A percentile compares a stretch with the other conserved stretches of the same genome.
Conservation (phyloP, 2,113 vertebrate species). For the Morphnarchus princeps region DNA sequence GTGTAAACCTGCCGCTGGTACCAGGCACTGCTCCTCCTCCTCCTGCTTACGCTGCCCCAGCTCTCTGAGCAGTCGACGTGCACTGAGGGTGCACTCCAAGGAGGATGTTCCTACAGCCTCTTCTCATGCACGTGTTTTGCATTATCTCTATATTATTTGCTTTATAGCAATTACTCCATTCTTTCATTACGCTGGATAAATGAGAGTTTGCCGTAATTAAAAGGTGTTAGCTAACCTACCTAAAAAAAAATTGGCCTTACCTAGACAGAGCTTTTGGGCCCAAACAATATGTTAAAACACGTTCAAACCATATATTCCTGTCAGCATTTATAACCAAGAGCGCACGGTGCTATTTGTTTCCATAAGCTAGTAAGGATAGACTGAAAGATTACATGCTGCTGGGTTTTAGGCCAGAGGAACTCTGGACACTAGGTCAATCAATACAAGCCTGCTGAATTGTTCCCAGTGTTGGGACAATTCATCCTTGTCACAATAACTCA, state of each 20-base stretch:
- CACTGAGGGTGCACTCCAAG: not conserved
- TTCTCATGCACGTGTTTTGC: not conserved
- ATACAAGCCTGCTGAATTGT: not conserved
- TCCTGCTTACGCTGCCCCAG: not conserved
- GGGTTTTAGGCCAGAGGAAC: not conserved
- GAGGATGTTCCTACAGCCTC: not conserved
- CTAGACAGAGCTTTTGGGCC: not conserved
- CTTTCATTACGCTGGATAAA: constrained; percentile 5
- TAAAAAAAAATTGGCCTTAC: not conserved
- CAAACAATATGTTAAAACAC: not conserved
- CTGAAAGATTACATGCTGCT: not conserved
- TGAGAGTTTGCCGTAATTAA: not conserved
- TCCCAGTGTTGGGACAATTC: not conserved
- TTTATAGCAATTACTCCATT: constrained; percentile 6
- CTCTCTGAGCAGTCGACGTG: not conserved
- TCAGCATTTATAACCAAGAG: not conserved
- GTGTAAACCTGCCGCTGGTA: not conserved
- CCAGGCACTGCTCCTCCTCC: not conserved
- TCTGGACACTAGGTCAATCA: not conserved
- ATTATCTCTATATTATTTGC: not conserved
- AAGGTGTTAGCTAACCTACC: not conserved
- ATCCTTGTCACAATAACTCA: not conserved
- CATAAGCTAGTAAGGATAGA: not conserved
- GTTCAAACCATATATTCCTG: not conserved
- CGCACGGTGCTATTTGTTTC: not conserved